Evolutionary conservation across 1,140 invertebrate genomes (phyloP), one percentile per base, ranked within the genome.

Genomic region (Dreissena polymorpha): DNA sequence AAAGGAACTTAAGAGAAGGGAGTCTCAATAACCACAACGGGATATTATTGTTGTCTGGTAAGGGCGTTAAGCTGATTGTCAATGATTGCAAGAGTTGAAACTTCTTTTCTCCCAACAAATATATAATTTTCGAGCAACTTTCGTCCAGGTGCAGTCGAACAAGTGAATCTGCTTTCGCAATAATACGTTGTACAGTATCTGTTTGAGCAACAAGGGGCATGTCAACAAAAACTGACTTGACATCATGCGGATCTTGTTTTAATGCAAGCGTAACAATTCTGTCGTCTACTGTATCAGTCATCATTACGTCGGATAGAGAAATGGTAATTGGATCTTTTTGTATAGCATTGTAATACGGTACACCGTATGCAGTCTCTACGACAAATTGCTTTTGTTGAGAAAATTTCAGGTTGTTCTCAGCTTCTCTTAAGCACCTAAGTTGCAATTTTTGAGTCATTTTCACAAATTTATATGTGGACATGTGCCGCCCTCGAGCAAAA

Each of bases 391-490:
- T 60, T 60, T 18, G 21, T 60, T 18, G 21, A 2, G 57, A 60
- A 23, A n/a, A 60, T 60, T 60, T 3, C 21, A 18, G 16, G 57
- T 60, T 60, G 16, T 23, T 18, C 12, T 60, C 3, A 60, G 57
- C 21, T 23, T 60, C 57, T 60, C 57, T 18, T 2, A 6, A 60
- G 57, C 57, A 60, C 6, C 57, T 18, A 6, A 60, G 21, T 10
- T 60, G 57, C 21, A 60, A 12, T 60, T 60, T 60, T 60, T 60
- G 57, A 60, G 21, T 60, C 57, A 60, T n/a, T 60, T 60, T 60
- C 16, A 23, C 57, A 23, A n/a, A 60, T 60, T 60, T 60, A 23
- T 60, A 60, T 23, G 57, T 60, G 57, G 57, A 60, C 57, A 60
- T 6, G 16, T 3, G 57, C 57, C 21, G 57, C 57, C 57, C 16